A percentile compares a stretch with the other conserved stretches of the same genome.
phyloP scores from a whole-genome alignment of 2,888 invertebrate species.

The Malthinus seriepunctatus region DNA sequence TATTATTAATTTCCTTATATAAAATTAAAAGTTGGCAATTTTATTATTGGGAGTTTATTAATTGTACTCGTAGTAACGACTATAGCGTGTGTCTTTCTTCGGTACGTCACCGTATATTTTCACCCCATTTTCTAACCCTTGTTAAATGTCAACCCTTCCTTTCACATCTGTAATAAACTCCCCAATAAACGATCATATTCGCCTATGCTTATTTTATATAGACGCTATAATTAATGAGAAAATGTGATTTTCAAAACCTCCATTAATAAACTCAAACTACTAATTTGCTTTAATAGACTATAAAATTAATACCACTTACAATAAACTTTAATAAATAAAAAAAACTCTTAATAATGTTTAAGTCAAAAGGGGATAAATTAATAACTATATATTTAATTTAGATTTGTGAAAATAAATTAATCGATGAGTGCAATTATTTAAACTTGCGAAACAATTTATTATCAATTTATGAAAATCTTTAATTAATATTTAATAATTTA shows the following conservation, averaged over 20 bases:
- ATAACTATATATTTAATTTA: too few relatives aligned
- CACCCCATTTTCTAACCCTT: slow-evolving; percentile 37
- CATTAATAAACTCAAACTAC: too few relatives aligned
- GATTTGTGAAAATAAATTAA: too few relatives aligned
- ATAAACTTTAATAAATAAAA: too few relatives aligned
- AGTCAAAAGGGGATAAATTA: too few relatives aligned
- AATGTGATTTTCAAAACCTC: slow-evolving; percentile 10
- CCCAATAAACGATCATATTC: slow-evolving; percentile 38
- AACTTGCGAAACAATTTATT: too few relatives aligned
- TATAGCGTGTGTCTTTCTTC: slow-evolving; percentile 16
- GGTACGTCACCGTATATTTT: slow-evolving; percentile 23
- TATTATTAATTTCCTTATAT: slow-evolving; percentile 15
- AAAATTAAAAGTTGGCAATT: slow-evolving; percentile 3
- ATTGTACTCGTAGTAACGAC: slow-evolving; percentile 9
- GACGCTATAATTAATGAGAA: slow-evolving; percentile 21
- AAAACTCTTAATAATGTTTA: too few relatives aligned
- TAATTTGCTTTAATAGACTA: too few relatives aligned
- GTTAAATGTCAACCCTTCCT: slow-evolving; percentile 46
- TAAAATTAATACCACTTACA: too few relatives aligned
- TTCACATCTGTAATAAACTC: slow-evolving; percentile 44
- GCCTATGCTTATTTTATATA: slow-evolving; percentile 40
- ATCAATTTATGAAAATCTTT: too few relatives aligned
- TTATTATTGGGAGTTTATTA: slow-evolving; percentile 8
- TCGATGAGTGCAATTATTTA: too few relatives aligned
- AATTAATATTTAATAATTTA: too few relatives aligned